Evolutionary conservation across 2,113 vertebrate genomes (phyloP).

Genomic region (Pedetes capensis): DNA sequence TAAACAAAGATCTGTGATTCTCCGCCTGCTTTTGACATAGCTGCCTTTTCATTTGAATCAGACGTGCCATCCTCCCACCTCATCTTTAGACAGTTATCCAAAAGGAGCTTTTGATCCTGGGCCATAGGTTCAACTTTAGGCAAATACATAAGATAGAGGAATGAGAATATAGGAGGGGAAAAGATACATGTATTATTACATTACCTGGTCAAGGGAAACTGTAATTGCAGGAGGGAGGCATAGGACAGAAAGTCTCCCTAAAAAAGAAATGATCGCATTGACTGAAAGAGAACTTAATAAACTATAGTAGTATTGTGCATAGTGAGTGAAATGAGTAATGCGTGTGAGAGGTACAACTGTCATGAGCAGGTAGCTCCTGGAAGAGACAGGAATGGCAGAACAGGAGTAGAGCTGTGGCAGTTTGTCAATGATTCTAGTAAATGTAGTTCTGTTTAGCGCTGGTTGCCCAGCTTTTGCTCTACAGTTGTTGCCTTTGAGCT

Average conservation of each 20-base stretch:
- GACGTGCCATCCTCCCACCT: not conserved
- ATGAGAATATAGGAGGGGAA: not conserved
- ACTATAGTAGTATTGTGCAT: not conserved
- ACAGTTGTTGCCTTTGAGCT: not conserved
- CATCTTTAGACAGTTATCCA: not conserved
- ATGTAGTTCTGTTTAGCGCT: not conserved
- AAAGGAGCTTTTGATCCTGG: constrained; percentile 16
- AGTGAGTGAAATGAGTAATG: not conserved
- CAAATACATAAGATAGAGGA: not conserved
- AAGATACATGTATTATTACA: not conserved
- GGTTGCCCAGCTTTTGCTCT: not conserved
- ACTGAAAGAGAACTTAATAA: not conserved
- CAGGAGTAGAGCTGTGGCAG: not conserved
- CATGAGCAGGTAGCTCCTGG: not conserved
- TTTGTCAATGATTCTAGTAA: not conserved
- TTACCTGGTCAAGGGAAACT: not conserved
- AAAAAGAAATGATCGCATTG: not conserved
- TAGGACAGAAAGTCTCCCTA: not conserved
- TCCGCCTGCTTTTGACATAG: not conserved
- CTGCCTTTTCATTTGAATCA: not conserved
- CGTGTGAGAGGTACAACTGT: not conserved
- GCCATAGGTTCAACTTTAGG: not conserved
- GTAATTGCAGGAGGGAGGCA: not conserved
- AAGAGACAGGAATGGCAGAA: not conserved
- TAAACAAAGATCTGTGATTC: not conserved